A percentile compares a stretch with the other conserved stretches of the same genome.
These are phyloP conservation scores for Crocallis elinguaria DNA, from an alignment of 2,888 invertebrate genomes.

Conservation along the genomic window DNA sequence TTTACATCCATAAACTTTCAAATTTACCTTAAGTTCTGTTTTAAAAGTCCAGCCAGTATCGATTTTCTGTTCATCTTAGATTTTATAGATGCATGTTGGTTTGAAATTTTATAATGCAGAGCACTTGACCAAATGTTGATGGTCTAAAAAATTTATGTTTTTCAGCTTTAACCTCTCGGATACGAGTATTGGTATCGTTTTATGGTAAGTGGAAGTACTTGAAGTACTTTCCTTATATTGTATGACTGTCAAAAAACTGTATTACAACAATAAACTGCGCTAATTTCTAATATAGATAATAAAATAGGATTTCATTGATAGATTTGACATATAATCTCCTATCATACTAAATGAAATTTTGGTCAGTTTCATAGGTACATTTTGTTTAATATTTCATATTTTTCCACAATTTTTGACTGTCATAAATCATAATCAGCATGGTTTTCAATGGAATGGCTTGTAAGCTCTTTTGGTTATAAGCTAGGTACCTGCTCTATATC, in stretches of 20 bases:
- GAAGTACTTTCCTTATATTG: conserved; percentile 71
- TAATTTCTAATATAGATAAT: background rate
- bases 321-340: background rate
- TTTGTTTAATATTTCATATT: background rate
- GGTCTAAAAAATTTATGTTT: conserved; percentile 81
- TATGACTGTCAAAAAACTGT: conserved; percentile 54
- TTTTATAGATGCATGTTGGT: conserved; percentile 48
- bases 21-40: background rate
- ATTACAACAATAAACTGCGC: no score
- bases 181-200: conserved; percentile 78
- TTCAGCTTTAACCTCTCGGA: conserved; percentile 81
- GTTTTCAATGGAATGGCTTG: conserved; percentile 49
- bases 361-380: background rate
- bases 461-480: conserved; percentile 19
- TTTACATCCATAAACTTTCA: no score
- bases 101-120: conserved; percentile 37
- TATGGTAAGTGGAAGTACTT: conserved; percentile 83
- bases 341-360: background rate
- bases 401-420: conserved; percentile 55
- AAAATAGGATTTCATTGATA: background rate
- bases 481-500: background rate
- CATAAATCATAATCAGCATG: conserved; percentile 43
- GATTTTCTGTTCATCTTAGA: conserved; percentile 30
- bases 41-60: background rate
- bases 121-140: conserved; percentile 50